Conservation (phyloP, 2,797 vertebrate species). For the Pipistrellus pipistrellus region DNA sequence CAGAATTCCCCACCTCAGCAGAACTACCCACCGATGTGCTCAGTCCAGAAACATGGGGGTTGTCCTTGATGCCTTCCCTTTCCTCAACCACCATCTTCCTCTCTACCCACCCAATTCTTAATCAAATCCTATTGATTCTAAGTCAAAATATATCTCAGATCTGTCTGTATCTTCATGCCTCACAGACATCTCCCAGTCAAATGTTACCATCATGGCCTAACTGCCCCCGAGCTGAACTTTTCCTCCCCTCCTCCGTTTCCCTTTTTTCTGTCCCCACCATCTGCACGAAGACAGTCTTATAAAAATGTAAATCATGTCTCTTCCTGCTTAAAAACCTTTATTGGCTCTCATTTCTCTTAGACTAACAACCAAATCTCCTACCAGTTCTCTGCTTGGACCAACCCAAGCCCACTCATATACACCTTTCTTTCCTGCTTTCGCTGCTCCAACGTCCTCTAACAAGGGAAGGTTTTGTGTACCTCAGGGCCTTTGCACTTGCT, state of each 20-base stretch:
- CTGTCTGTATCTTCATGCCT: background rate
- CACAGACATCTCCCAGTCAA: background rate
- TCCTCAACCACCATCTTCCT: background rate
- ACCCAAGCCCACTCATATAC: background rate
- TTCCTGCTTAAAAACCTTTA: constrained; percentile 1
- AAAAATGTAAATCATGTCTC: background rate
- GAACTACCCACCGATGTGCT: background rate
- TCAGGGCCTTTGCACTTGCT: constrained; percentile 17
- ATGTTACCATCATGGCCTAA: background rate
- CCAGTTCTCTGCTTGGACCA: background rate
- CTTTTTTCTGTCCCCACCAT: background rate
- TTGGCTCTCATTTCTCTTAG: background rate
- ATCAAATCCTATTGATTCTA: background rate
- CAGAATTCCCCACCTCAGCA: background rate
- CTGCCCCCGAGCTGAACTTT: background rate
- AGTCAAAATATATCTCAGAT: background rate
- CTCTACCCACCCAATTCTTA: background rate
- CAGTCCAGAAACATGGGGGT: background rate
- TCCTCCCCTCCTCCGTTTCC: background rate
- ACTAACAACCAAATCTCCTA: background rate
- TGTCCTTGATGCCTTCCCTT: background rate
- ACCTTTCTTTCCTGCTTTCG: background rate
- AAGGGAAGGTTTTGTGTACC: background rate
- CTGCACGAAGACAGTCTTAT: background rate
- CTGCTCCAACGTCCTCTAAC: background rate